phyloP scores from a whole-genome alignment of 92 coral and sea anemone species.

The Nematostella vectensis region DNA sequence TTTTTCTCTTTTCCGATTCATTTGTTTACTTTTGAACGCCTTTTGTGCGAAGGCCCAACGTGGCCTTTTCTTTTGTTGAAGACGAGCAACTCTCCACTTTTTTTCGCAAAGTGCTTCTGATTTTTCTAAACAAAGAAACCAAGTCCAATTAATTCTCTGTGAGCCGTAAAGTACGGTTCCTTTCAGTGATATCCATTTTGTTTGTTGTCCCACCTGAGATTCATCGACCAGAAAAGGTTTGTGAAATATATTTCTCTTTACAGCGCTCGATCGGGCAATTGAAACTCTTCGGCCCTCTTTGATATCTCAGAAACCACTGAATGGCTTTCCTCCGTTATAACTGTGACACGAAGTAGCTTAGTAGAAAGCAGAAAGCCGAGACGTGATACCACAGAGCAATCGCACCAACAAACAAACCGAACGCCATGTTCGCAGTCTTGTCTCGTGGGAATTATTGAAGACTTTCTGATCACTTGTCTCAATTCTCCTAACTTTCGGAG shows the following conservation, averaged over 20 bases:
- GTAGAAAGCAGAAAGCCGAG: constrained; percentile 85
- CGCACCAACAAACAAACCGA: constrained; percentile 87
- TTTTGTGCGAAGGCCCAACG: constrained; percentile 35
- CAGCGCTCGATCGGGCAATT: too few species aligned
- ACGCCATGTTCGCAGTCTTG: constrained; percentile 95
- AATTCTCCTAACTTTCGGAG: too few species aligned
- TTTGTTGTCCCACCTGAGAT: background rate
- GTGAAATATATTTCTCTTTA: too few species aligned
- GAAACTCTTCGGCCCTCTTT: too few species aligned
- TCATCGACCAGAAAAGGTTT: too few species aligned
- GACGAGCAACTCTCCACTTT: background rate
- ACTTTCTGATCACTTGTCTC: background rate
- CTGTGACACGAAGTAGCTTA: constrained; percentile 84
- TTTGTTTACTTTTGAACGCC: constrained; percentile 34
- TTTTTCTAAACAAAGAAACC: too few species aligned
- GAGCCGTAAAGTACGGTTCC: too few species aligned
- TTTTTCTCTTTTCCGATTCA: background rate
- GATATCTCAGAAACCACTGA: too few species aligned
- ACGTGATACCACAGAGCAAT: constrained; percentile 92
- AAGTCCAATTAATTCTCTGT: too few species aligned
- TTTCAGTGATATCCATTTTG: too few species aligned
- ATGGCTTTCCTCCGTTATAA: too few species aligned
- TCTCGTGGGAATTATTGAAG: constrained; percentile 18
- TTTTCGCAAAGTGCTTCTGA: background rate
- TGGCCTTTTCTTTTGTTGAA: constrained; percentile 1